Base-by-base conservation (phyloP, 2,113 vertebrate species). In the Lagenorhynchus albirostris region DNA sequence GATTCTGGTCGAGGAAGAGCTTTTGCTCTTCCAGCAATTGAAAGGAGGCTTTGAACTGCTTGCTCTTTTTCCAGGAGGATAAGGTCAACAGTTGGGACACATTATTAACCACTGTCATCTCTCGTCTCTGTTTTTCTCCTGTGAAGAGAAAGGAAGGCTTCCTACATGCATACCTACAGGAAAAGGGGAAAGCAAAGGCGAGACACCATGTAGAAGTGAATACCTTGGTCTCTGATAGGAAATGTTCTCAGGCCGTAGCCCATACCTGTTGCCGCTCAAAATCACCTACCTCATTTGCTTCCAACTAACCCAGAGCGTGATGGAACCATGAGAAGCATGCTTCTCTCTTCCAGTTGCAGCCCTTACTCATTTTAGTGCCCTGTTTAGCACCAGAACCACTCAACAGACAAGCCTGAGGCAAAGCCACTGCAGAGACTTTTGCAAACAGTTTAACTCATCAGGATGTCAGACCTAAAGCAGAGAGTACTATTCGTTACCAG, bases 321-420 rank as follows among this genome's bases (percentile, higher is more conserved):
- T 0, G 20, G 26, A 67, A 31, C n/a, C 21, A 41, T 5, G 63
- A 95, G 82, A 26, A 62, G 47, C 13, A 18, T 4, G 21, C 21
- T 62, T 38, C 60, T 50, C 15, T 76, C 41, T 44, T 47, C 58
- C 6, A 83, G 58, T 20, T 33, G 5, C 9, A 41, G n/a, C 4
- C 36, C 3, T 76, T 25, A 50, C 25, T 31, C 53, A 38, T 15
- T 33, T 38, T 2, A 26, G 41, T 15, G 4, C 80, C 41, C 44
- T 17, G 9, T 63, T 53, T 55, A 38, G 67, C 44, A 73, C 55
- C 21, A 18, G 3, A 21, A 31, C 31, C 70, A 70, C 23, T 55
- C 31, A 36, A 1, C 2, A 0, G 76, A 50, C 33, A 65, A 4
- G 26, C 10, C 62, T n/a, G 36, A 68, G 4, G 73, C 17, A 0